Conservation (phyloP, 1,140 invertebrate genomes). For the Maniola jurtina region DNA sequence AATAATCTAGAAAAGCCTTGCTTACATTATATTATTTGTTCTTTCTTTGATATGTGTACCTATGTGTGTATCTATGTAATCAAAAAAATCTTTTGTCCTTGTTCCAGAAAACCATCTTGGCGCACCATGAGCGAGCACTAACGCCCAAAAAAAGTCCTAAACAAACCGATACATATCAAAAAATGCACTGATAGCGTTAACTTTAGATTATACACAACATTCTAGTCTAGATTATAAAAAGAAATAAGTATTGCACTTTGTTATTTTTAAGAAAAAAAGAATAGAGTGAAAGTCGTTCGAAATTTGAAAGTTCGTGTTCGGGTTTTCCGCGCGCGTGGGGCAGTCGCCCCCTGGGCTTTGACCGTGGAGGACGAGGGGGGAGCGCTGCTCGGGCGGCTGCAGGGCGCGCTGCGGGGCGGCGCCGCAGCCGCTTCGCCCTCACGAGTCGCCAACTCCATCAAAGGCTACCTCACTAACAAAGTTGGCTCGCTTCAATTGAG, state of each 20-base stretch:
- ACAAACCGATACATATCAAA: conserved; percentile 69
- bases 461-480: conserved; percentile 66
- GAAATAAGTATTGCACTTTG: neutral
- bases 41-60: too few relatives aligned
- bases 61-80: neutral
- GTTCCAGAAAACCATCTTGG: conserved; percentile 52
- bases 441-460: conserved; percentile 66
- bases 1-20: too few relatives aligned
- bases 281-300: conserved; percentile 13
- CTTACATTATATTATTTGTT: too few relatives aligned
- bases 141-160: conserved; percentile 33
- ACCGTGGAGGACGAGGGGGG: conserved; percentile 79
- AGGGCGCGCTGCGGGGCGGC: conserved; percentile 75
- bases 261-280: conserved; percentile 15
- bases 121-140: conserved; percentile 59
- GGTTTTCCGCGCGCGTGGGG: conserved; percentile 39
- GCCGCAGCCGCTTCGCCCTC: conserved; percentile 73
- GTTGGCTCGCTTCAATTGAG: conserved; percentile 70
- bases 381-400: conserved; percentile 74
- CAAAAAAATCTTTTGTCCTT: conserved; percentile 25
- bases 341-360: conserved; percentile 69
- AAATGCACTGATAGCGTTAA: conserved; percentile 60
- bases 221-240: conserved; percentile 13
- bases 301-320: conserved; percentile 37
- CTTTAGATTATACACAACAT: conserved; percentile 16